Conservation (phyloP, 2,888 invertebrate species). For the Aradus depressus region DNA sequence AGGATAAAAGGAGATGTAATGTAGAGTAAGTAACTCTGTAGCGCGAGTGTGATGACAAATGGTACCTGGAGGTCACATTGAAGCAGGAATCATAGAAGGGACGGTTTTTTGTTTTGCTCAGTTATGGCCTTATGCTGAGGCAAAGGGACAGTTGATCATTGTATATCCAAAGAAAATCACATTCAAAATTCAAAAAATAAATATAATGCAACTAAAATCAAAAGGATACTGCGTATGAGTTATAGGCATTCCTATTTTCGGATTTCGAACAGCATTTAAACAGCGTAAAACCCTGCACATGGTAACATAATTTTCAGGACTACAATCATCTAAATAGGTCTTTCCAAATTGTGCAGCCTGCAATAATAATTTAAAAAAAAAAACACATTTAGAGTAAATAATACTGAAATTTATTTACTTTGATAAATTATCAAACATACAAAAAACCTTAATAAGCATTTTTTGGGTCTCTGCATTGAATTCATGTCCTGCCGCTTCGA, state of each 20-base stretch:
- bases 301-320: constrained; percentile 67
- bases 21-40: too few species aligned
- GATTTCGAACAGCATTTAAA: constrained; percentile 77
- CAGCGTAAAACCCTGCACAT: constrained; percentile 79
- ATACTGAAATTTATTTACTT: background rate
- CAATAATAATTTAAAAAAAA: constrained; percentile 21
- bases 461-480: constrained; percentile 79
- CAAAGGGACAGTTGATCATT: too few species aligned
- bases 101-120: too few species aligned
- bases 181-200: background rate
- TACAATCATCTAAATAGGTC: constrained; percentile 67
- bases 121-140: too few species aligned
- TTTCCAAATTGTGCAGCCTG: constrained; percentile 92
- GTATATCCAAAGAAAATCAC: too few species aligned
- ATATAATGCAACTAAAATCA: background rate
- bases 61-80: too few species aligned
- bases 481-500: constrained; percentile 86
- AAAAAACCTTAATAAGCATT: constrained; percentile 61
- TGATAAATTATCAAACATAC: background rate
- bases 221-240: constrained; percentile 80
- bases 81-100: too few species aligned
- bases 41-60: too few species aligned
- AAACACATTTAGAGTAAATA: background rate
- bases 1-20: too few species aligned
- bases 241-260: constrained; percentile 78